A percentile compares a stretch with the other conserved stretches of the same genome.
Evolutionary conservation across 2,888 invertebrate genomes (phyloP).

Genomic region (Phrixothrix hirtus): DNA sequence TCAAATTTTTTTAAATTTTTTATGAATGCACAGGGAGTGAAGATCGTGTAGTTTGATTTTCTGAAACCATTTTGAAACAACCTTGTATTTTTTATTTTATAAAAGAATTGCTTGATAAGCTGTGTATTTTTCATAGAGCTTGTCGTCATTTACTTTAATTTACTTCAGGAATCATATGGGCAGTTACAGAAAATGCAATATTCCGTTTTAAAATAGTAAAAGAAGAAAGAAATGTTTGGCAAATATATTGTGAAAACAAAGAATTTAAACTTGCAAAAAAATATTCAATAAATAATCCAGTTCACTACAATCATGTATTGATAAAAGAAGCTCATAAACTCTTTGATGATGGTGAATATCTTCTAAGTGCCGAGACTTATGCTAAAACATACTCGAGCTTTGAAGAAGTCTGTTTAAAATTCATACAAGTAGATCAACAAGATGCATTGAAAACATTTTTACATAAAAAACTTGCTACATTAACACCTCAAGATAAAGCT

Average conservation of each 20-base stretch:
- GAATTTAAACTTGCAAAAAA: constrained; percentile 86
- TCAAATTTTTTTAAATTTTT: no score
- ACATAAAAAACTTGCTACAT: constrained; percentile 75
- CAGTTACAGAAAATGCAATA: constrained; percentile 80
- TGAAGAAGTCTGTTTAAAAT: constrained; percentile 92
- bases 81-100: no score
- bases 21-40: no score
- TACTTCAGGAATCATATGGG: constrained; percentile 74
- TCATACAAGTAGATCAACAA: constrained; percentile 78
- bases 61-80: no score
- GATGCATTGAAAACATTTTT: constrained; percentile 88
- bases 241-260: constrained; percentile 82
- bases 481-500: constrained; percentile 77
- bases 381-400: constrained; percentile 91
- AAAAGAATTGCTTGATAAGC: no score
- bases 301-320: constrained; percentile 79
- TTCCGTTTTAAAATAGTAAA: constrained; percentile 83
- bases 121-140: no score
- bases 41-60: no score
- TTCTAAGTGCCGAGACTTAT: constrained; percentile 83
- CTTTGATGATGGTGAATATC: constrained; percentile 77
- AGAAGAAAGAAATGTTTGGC: constrained; percentile 88
- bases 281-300: constrained; percentile 80
- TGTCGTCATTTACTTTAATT: no score
- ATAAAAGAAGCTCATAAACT: constrained; percentile 86